Percentiles rank a stretch among this genome's conserved stretches.
These are phyloP conservation scores for Melanotaenia maccullochi DNA, from an alignment of 2,797 vertebrate genomes.

Conservation along the genomic window DNA sequence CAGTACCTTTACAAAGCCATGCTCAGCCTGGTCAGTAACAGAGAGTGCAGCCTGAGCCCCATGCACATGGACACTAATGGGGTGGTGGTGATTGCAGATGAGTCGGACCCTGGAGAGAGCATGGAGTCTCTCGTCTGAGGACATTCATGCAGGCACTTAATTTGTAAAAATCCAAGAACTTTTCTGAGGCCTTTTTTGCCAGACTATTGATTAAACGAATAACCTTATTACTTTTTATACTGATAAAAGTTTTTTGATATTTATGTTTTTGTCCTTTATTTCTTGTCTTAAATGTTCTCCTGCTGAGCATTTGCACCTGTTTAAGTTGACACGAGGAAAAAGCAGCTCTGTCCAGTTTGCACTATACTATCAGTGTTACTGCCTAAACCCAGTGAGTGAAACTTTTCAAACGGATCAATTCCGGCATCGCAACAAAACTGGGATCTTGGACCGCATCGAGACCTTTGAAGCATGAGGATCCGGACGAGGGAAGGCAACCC, in stretches of 20 bases:
- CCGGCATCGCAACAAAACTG: constrained; percentile 81
- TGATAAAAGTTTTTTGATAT: constrained; percentile 95
- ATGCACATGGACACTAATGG: constrained; percentile 93
- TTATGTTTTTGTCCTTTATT: constrained; percentile 99
- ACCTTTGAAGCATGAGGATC: constrained; percentile 57
- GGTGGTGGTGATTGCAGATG: constrained; percentile 89
- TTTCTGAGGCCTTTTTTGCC: constrained; percentile 99
- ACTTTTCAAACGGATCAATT: constrained; percentile 62
- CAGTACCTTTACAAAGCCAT: constrained; percentile 99
- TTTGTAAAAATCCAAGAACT: constrained; percentile 89
- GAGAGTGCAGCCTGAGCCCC: constrained; percentile 90
- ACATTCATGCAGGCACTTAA: constrained; percentile 83
- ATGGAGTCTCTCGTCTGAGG: constrained; percentile 98
- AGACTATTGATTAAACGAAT: constrained; percentile 98
- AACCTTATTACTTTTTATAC: constrained; percentile 99
- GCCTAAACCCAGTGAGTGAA: constrained; percentile 85
- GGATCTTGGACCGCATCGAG: constrained; percentile 62
- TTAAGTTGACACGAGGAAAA: constrained; percentile 84
- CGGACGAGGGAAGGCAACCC: constrained; percentile 48
- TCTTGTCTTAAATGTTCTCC: constrained; percentile 94
- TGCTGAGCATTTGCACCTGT: constrained; percentile 98
- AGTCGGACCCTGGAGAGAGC: constrained; percentile 96
- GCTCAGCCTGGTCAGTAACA: constrained; percentile 95
- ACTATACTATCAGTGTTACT: constrained; percentile 99
- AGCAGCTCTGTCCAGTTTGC: constrained; percentile 97